These are phyloP conservation scores for Drosophila quasianomalipes DNA, from an alignment of 2,888 invertebrate species.

Conservation along the genomic window DNA sequence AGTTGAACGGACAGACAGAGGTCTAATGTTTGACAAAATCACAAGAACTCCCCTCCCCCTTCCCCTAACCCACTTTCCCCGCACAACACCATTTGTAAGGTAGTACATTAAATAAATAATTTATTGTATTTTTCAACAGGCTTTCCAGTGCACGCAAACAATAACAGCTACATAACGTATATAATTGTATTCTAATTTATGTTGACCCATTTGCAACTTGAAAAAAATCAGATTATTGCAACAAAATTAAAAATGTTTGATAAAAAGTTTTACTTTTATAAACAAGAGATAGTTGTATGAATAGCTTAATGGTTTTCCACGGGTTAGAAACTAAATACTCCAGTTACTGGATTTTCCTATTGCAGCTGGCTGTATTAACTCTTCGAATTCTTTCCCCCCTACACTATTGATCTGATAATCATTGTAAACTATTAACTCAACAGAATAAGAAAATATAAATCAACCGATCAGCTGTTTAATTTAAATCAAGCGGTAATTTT, in stretches of 20 bases:
- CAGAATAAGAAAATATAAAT: background rate
- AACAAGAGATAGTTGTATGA: background rate
- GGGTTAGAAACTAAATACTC: background rate
- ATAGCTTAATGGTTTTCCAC: background rate
- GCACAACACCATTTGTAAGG: background rate
- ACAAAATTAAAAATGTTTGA: background rate
- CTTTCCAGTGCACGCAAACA: background rate
- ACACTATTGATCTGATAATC: background rate
- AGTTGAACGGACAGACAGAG: background rate
- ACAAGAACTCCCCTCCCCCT: constrained; percentile 7
- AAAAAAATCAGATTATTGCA: background rate
- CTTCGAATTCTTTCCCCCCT: background rate
- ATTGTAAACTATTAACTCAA: background rate
- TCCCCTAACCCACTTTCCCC: background rate
- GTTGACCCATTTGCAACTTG: background rate
- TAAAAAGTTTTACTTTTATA: background rate
- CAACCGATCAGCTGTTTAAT: background rate
- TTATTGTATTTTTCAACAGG: background rate
- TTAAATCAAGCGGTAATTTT: background rate
- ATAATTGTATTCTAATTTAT: background rate
- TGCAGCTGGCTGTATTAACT: background rate
- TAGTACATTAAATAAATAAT: constrained; percentile 16
- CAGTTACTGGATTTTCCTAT: background rate
- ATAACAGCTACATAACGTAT: background rate
- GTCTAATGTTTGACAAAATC: constrained; percentile 44